phyloP scores from a whole-genome alignment of 1,140 invertebrate genomes.

The Mylabris phalerata region DNA sequence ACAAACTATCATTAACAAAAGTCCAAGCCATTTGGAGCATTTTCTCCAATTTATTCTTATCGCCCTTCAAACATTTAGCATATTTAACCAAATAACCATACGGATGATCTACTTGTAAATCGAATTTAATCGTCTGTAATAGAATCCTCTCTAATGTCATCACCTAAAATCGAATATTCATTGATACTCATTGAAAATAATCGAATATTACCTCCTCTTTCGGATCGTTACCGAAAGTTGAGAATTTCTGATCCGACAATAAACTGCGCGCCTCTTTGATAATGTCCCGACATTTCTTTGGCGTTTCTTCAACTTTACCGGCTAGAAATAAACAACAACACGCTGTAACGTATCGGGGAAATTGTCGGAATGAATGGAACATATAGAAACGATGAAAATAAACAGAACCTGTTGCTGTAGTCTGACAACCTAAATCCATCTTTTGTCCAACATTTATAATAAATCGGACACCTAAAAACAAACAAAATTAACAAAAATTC shows the following conservation, averaged over 20 bases:
- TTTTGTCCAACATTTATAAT: conserved; percentile 90
- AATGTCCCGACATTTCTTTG: conserved; percentile 98
- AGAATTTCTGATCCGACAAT: conserved; percentile 75
- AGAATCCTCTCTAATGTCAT: conserved; percentile 94
- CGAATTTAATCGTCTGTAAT: conserved; percentile 98
- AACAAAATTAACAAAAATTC: not conserved
- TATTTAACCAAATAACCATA: conserved; percentile 93
- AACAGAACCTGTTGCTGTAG: conserved; percentile 95
- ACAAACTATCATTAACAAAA: conserved; percentile 97
- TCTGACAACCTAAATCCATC: conserved; percentile 91
- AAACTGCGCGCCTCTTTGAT: conserved; percentile 81
- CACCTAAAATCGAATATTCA: too few species aligned
- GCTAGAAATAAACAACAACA: conserved; percentile 95
- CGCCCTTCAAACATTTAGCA: conserved; percentile 92
- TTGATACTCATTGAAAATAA: too few species aligned
- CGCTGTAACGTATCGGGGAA: conserved; percentile 96
- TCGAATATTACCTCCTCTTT: conserved; percentile 73
- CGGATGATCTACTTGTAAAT: conserved; percentile 96
- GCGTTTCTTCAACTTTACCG: conserved; percentile 99
- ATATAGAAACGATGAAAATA: conserved; percentile 99
- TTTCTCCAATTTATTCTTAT: conserved; percentile 87
- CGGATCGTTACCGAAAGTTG: conserved; percentile 86
- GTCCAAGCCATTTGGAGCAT: conserved; percentile 99
- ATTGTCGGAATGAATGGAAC: conserved; percentile 95
- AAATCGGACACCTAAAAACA: conserved; percentile 67